Conservation (phyloP, 2,113 vertebrate genomes). For the Nannospalax galili region DNA sequence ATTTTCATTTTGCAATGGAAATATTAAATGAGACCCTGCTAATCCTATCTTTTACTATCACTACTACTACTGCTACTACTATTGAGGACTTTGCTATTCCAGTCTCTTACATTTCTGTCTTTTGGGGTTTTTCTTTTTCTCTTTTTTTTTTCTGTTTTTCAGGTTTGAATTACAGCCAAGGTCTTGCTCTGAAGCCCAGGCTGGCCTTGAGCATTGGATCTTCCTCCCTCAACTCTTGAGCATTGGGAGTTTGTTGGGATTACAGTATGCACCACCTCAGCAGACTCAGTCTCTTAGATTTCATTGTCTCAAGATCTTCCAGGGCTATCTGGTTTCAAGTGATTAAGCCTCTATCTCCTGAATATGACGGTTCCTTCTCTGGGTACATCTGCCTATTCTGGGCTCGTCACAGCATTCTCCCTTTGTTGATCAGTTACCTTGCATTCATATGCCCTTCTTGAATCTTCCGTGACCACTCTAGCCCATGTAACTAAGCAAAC, state of each 20-base stretch:
- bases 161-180: neutral
- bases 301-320: neutral
- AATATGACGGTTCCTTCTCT: neutral
- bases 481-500: neutral
- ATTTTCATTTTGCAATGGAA: slow-evolving; percentile 7
- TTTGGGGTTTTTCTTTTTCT: too few species aligned
- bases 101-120: neutral
- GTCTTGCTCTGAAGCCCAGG: neutral
- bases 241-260: neutral
- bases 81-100: neutral
- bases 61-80: neutral
- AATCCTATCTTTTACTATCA: neutral
- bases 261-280: neutral
- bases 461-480: neutral
- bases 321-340: neutral
- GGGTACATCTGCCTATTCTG: neutral
- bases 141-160: neutral
- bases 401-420: neutral
- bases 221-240: neutral
- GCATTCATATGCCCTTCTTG: neutral
- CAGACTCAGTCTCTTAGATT: neutral
- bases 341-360: neutral
- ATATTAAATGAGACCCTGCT: neutral
- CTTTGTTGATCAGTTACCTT: neutral
- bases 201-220: neutral